These are phyloP conservation scores for Deroptyus accipitrinus DNA, from an alignment of 2,113 vertebrate genomes.

Conservation along the genomic window DNA sequence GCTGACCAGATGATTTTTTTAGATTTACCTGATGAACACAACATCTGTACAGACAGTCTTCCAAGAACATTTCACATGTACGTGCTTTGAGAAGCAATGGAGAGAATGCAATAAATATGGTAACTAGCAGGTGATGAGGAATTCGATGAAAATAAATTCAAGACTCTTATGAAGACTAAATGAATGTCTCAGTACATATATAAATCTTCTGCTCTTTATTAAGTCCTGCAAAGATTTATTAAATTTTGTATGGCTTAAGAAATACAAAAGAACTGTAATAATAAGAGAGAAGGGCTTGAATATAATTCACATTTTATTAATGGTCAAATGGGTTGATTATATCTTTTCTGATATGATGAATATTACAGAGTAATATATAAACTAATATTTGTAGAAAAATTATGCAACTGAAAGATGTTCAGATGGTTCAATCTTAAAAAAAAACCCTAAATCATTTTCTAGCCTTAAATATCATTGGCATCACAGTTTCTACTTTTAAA, in stretches of 20 bases:
- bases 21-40: neutral
- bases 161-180: constrained; percentile 33
- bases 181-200: constrained; percentile 68
- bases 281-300: constrained; percentile 45
- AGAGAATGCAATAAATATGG: constrained; percentile 46
- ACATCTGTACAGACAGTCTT: neutral
- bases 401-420: neutral
- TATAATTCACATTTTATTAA: constrained; percentile 71
- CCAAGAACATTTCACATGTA: neutral
- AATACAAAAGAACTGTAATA: constrained; percentile 66
- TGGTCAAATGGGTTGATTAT: constrained; percentile 51
- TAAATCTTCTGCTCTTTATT: constrained; percentile 75
- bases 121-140: constrained; percentile 58
- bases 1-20: neutral
- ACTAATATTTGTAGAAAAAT: constrained; percentile 18
- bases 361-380: constrained; percentile 43
- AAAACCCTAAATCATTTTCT: neutral
- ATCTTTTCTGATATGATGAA: constrained; percentile 48
- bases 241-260: constrained; percentile 68
- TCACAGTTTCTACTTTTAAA: neutral
- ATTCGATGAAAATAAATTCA: constrained; percentile 66
- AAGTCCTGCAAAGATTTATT: constrained; percentile 72
- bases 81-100: constrained; percentile 45
- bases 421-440: neutral
- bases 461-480: neutral